Evolutionary conservation across 2,113 vertebrate species (phyloP).

Genomic region (Speoplatyrhinus poulsoni): DNA sequence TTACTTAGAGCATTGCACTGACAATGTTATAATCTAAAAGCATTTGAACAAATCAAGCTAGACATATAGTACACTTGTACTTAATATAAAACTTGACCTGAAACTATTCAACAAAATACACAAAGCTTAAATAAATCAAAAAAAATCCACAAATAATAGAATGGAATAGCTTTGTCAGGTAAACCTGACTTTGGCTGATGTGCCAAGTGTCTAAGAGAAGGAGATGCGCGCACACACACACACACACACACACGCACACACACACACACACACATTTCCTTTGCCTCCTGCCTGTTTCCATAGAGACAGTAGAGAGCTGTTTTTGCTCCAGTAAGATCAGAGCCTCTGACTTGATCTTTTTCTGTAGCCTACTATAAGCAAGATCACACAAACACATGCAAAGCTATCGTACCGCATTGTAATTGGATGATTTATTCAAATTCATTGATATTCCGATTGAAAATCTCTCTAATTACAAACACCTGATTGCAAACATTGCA

Average conservation of each 20-base stretch:
- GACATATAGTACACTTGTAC: too few relatives aligned
- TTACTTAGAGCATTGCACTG: too few relatives aligned
- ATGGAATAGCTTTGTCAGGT: not conserved
- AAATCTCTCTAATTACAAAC: not conserved
- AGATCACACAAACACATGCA: conserved; percentile 26
- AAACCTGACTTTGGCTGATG: not conserved
- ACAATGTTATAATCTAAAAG: too few relatives aligned
- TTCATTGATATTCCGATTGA: not conserved
- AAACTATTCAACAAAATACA: not conserved
- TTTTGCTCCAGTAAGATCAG: conserved; percentile 46
- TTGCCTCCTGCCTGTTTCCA: conserved; percentile 59
- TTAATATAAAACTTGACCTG: too few relatives aligned
- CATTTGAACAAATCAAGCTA: too few relatives aligned
- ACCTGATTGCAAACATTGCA: not conserved
- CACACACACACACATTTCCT: conserved; percentile 32
- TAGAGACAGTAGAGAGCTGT: conserved; percentile 61
- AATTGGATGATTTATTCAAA: not conserved
- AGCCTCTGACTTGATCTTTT: conserved; percentile 41
- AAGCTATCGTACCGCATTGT: not conserved
- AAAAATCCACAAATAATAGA: not conserved
- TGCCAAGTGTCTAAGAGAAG: not conserved
- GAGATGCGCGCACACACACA: conserved; percentile 14
- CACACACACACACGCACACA: too few relatives aligned
- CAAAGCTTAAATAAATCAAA: not conserved
- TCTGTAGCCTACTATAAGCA: not conserved